Percentiles rank a stretch among this genome's conserved stretches.
phyloP scores from a whole-genome alignment of 1,140 invertebrate genomes.

The Drosophila quadrilineata region DNA sequence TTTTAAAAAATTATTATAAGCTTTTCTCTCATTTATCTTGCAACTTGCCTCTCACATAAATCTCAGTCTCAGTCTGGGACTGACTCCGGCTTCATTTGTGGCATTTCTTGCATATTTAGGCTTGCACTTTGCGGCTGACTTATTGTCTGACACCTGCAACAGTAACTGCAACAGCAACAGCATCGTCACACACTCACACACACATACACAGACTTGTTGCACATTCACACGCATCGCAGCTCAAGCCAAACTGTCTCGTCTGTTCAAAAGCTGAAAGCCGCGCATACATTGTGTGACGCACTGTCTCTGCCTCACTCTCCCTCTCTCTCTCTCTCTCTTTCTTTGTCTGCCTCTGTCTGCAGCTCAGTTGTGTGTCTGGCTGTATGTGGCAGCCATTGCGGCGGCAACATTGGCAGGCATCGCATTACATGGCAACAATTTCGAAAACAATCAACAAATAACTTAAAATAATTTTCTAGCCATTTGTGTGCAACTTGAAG shows the following conservation, averaged over 20 bases:
- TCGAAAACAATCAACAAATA: constrained; percentile 54
- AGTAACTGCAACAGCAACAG: neutral
- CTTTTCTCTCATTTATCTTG: neutral
- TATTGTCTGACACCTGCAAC: constrained; percentile 29
- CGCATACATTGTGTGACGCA: constrained; percentile 41
- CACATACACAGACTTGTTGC: neutral
- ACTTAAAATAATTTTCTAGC: constrained; percentile 47
- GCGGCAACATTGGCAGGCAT: constrained; percentile 43
- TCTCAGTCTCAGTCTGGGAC: no score
- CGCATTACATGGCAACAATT: constrained; percentile 62
- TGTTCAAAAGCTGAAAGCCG: constrained; percentile 38
- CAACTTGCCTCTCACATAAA: neutral
- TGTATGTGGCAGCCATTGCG: no score
- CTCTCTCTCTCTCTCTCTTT: neutral
- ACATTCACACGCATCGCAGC: constrained; percentile 18
- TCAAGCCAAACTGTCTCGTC: constrained; percentile 45
- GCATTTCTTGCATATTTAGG: constrained; percentile 24
- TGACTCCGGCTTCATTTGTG: constrained; percentile 2
- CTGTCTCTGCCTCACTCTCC: constrained; percentile 1
- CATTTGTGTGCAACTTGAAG: constrained; percentile 48
- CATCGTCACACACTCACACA: constrained; percentile 19
- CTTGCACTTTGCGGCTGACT: constrained; percentile 5
- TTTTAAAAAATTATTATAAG: neutral
- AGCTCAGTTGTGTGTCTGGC: neutral
- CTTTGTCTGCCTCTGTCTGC: neutral